phyloP scores from a whole-genome alignment of 2,113 vertebrate genomes.

The Chaenocephalus aceratus region DNA sequence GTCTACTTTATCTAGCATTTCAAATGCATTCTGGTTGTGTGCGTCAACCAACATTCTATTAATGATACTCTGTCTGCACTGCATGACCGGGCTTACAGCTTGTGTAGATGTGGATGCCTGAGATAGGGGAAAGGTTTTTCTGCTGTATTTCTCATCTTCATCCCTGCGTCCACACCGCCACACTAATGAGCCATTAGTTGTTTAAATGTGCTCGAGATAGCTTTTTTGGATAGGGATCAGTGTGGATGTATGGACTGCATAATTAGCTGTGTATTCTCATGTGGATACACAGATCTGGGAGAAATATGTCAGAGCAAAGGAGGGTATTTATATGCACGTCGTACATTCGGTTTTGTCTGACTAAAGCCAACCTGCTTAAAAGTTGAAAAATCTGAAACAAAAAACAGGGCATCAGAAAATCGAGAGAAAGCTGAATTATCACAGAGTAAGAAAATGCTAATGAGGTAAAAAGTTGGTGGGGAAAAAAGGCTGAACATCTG shows the following conservation, averaged over 20 bases:
- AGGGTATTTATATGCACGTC: background rate
- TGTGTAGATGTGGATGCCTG: background rate
- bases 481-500: background rate
- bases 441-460: background rate
- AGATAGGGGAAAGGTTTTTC: background rate
- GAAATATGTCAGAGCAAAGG: background rate
- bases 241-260: conserved; percentile 18
- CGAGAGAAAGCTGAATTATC: background rate
- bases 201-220: conserved; percentile 29
- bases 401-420: background rate
- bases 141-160: background rate
- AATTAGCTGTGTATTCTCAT: conserved; percentile 37
- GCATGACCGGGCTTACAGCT: background rate
- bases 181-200: conserved; percentile 57
- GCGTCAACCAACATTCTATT: conserved; percentile 21
- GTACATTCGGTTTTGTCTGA: no score
- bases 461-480: background rate
- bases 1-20: background rate
- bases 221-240: conserved; percentile 2
- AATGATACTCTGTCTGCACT: conserved; percentile 3
- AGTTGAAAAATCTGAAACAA: background rate
- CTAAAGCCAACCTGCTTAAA: background rate
- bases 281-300: background rate
- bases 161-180: conserved; percentile 6
- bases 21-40: background rate